Percentiles rank a stretch among this genome's conserved stretches.
These are phyloP conservation scores for Tubiluchus corallicola DNA, from an alignment of 2,888 invertebrate genomes.

Conservation along the genomic window DNA sequence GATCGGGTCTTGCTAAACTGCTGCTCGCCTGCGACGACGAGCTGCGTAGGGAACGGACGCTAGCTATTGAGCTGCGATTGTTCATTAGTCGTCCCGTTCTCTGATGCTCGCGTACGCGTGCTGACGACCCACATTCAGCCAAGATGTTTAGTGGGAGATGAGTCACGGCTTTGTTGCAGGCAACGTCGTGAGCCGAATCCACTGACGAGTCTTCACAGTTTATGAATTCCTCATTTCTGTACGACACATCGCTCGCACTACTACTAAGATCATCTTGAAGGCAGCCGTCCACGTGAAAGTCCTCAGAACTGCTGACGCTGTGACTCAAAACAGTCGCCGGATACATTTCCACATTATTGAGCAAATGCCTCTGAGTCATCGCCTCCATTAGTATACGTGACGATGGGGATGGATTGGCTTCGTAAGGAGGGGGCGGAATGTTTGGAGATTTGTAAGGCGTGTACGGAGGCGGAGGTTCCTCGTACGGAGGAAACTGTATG, in stretches of 20 bases:
- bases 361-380: neutral
- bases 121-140: neutral
- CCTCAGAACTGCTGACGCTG: neutral
- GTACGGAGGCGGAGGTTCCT: neutral
- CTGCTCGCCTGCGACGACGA: neutral
- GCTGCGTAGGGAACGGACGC: neutral
- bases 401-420: neutral
- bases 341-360: neutral
- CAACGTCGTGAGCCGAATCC: no score
- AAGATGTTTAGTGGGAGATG: neutral
- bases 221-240: no score
- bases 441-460: slow-evolving; percentile 1
- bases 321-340: neutral
- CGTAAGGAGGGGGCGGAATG: neutral
- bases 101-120: no score
- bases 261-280: neutral
- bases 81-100: no score
- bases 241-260: neutral
- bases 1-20: neutral
- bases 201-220: no score
- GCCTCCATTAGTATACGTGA: no score
- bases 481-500: neutral
- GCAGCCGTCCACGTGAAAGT: neutral
- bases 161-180: neutral
- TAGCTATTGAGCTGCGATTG: slow-evolving; percentile 1